Evolutionary conservation across 2,888 invertebrate species (phyloP).

Genomic region (Teleiodes luculella): DNA sequence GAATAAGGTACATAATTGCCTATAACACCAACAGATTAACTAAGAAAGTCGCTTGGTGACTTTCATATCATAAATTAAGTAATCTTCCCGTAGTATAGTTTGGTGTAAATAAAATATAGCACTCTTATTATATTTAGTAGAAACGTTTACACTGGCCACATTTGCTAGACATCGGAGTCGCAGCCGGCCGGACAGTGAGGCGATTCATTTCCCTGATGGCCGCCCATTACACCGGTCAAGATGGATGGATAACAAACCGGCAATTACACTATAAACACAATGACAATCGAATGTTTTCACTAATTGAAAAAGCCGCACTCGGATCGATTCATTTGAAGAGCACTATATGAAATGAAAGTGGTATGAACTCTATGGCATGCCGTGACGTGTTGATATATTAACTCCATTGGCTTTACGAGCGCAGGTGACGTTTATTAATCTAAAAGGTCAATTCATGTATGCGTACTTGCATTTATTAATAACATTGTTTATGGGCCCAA

Average conservation of each 20-base stretch:
- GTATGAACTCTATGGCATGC: constrained; percentile 34
- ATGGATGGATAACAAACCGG: constrained; percentile 73
- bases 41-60: too few species aligned
- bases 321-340: constrained; percentile 65
- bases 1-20: too few species aligned
- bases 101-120: too few species aligned
- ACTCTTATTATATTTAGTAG: background rate
- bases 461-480: constrained; percentile 50
- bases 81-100: too few species aligned
- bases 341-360: constrained; percentile 75
- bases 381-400: constrained; percentile 70
- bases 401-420: constrained; percentile 70
- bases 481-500: constrained; percentile 41
- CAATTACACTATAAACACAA: constrained; percentile 75
- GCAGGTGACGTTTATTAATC: constrained; percentile 68
- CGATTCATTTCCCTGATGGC: constrained; percentile 75
- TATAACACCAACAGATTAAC: too few species aligned
- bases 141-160: background rate
- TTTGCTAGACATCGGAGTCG: constrained; percentile 38
- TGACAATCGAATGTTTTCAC: constrained; percentile 73
- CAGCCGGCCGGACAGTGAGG: constrained; percentile 25
- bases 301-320: constrained; percentile 73
- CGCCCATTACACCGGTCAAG: constrained; percentile 72
- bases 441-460: constrained; percentile 52
- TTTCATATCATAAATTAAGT: too few species aligned